These are phyloP conservation scores for Otolemur crassicaudatus DNA, from an alignment of 2,797 vertebrate genomes.

Conservation along the genomic window DNA sequence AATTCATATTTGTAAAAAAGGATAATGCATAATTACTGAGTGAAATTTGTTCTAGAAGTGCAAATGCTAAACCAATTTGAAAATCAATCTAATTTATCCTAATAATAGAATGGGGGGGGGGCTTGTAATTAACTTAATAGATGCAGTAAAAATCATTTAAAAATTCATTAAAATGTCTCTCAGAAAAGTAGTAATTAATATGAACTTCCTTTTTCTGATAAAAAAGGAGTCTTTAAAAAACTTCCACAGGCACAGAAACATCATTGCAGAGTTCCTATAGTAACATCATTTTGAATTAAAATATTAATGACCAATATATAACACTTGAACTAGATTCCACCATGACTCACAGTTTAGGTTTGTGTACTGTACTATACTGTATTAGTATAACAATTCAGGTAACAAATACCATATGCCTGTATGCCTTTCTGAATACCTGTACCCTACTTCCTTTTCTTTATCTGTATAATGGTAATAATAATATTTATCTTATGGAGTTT, in stretches of 20 bases:
- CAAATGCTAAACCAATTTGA: slow-evolving; percentile 28
- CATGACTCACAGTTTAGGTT: neutral
- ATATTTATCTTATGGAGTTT: neutral
- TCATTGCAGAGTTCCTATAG: neutral
- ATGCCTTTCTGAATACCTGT: neutral
- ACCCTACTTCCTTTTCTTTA: neutral
- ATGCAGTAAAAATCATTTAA: slow-evolving; percentile 12
- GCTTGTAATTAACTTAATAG: slow-evolving; percentile 37
- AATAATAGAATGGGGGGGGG: slow-evolving; percentile 12
- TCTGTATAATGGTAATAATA: neutral
- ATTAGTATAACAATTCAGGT: neutral
- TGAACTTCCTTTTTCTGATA: slow-evolving; percentile 17
- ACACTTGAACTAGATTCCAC: neutral
- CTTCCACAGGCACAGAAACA: neutral
- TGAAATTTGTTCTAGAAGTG: neutral
- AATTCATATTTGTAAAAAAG: neutral
- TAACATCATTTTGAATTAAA: slow-evolving; percentile 43
- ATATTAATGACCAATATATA: slow-evolving; percentile 9
- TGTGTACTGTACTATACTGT: neutral
- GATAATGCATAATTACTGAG: neutral
- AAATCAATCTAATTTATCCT: slow-evolving; percentile 45
- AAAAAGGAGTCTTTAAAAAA: slow-evolving; percentile 27
- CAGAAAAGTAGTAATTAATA: slow-evolving; percentile 58
- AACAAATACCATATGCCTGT: neutral
- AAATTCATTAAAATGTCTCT: slow-evolving; percentile 49